Evolutionary conservation across 2,888 invertebrate genomes (phyloP), one percentile per base, ranked within the genome.

Genomic region (Pegoplata infirma): DNA sequence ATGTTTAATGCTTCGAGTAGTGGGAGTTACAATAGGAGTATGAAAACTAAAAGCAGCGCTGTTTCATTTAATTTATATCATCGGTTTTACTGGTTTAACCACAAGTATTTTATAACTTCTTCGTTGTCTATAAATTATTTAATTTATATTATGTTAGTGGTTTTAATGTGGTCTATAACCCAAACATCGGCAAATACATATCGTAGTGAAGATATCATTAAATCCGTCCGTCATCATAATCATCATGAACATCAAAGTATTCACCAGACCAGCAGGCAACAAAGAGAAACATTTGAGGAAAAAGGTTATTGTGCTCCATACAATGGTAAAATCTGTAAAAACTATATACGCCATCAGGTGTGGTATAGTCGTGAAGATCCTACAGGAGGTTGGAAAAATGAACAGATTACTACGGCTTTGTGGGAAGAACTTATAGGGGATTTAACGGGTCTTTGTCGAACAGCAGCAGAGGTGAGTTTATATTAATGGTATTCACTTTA

Each of bases 381-480:
- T 3, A 85, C 86, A 14, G 93, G 93, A 12, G 95, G 94, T 44
- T 93, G 93, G 90, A 92, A 95, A 84, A 97, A 97, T 89, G 97
- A 97, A 87, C 93, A 94, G 87, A 96, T 97, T 71, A 94, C 96
- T 0, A 91, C 92, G 6, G 94, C 94, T 55, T 90, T 97, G 21
- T 97, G 96, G 96, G 93, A 94, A 82, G 97, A 97, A 91, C 91
- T 97, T 89, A 94, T 97, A 85, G 91, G 92, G 8, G 93, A 93
- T 67, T 90, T 97, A 47, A 92, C 92, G 74, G 96, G 96, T 84
- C 94, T 96, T 46, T 98, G 98, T 89, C 92, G 95, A 75, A 93
- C 93, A 81, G 95, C 95, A 74, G 98, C 98, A 55, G 96, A 97
- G 91, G 94, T 94, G n/a, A n/a, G n/a, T n/a, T n/a, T n/a, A n/a